Evolutionary conservation across 2,113 vertebrate genomes (phyloP).

Genomic region (Pyxicephalus adspersus): DNA sequence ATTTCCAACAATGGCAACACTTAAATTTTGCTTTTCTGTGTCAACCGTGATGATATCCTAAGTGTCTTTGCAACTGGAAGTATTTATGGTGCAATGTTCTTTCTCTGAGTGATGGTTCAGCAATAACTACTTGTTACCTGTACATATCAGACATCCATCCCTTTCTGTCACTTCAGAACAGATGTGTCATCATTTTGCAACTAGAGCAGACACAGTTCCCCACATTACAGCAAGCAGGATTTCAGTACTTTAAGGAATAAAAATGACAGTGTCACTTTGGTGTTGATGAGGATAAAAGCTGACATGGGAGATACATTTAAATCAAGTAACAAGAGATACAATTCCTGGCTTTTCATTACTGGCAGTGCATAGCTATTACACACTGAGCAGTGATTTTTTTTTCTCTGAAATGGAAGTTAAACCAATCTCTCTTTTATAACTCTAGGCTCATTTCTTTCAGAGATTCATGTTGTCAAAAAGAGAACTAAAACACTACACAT

Average conservation of each 20-base stretch:
- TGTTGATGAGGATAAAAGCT: slow-evolving; percentile 44
- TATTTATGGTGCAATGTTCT: slow-evolving; percentile 42
- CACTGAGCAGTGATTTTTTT: neutral
- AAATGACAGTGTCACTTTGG: slow-evolving; percentile 44
- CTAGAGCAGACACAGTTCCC: slow-evolving; percentile 31
- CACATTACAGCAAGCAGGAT: slow-evolving; percentile 24
- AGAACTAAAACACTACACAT: neutral
- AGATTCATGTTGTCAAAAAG: neutral
- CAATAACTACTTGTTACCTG: slow-evolving; percentile 47
- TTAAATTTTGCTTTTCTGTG: slow-evolving; percentile 42
- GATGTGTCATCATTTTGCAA: slow-evolving; percentile 51
- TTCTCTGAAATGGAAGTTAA: slow-evolving; percentile 12
- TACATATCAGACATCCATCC: slow-evolving; percentile 38
- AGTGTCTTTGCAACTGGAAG: slow-evolving; percentile 34
- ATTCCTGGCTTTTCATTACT: slow-evolving; percentile 28
- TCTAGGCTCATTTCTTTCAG: neutral
- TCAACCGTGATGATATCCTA: slow-evolving; percentile 28
- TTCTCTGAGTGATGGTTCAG: slow-evolving; percentile 39
- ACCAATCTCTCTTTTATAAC: slow-evolving; percentile 25
- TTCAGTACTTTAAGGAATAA: slow-evolving; percentile 33
- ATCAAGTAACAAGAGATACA: slow-evolving; percentile 35
- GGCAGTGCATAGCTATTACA: slow-evolving; percentile 21
- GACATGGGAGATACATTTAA: slow-evolving; percentile 44
- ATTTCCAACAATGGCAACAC: slow-evolving; percentile 9
- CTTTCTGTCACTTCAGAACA: slow-evolving; percentile 40